Evolutionary conservation across 2,888 invertebrate species (phyloP), one percentile per base, ranked within the genome.

Genomic region (Seira musarum): DNA sequence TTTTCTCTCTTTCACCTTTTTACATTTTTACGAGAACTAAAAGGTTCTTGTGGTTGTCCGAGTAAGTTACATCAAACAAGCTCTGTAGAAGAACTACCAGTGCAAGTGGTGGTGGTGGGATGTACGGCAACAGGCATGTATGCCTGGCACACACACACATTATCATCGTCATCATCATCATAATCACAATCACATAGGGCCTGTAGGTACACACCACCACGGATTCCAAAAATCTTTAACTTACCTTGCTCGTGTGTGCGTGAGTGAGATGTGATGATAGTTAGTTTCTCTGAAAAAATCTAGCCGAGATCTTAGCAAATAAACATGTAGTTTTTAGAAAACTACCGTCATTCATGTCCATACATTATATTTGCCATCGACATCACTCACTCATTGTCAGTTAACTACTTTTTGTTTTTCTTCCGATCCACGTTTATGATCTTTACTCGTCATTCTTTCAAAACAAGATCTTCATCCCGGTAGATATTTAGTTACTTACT

Each of bases 1-100:
- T 72, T 53, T 72, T 78, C 17, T 40, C 40, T 78, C 72, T 78
- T 78, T 78, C 78, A 78, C 78, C 78, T 78, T 78, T 57, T 78
- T 78, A 78, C 57, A 57, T 72, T 66, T 57, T 71, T 46, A 68
- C n/a, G n/a, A n/a, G n/a, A n/a, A n/a, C 70, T 68, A 22, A 40
- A 64, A 74, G 60, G 57, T 57, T 40, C 57, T 57, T 61, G 25
- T 25, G 65, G 67, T 67, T 67, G 67, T 67, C 67, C 19, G 65
- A 71, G 70, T 66, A 77, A 77, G 66, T 77, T 77, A 70, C 70
- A 53, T 40, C 6, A 5, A n/a, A 57, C 17, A 8, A 57, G 57
- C 57, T 17, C n/a, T n/a, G n/a, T 40, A 5, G 40, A 40, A 10
- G 17, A 57, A 57, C 57, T 57, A 57, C 57, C 57, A 57, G 57